Evolutionary conservation across 2,797 vertebrate species (phyloP).

Genomic region (Sebastes taczanowskii): DNA sequence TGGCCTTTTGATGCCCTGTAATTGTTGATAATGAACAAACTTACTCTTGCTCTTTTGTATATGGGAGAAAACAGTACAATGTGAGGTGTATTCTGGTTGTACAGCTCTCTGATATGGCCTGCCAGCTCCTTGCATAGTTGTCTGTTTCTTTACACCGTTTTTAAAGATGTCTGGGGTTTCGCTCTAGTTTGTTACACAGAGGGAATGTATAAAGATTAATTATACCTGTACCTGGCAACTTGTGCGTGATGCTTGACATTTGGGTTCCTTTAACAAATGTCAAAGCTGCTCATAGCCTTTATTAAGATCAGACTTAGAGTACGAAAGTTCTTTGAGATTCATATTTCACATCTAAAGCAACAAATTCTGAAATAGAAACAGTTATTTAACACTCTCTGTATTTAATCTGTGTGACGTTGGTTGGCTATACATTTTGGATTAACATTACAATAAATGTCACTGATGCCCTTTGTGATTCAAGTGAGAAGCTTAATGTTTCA

Average conservation of each 20-base stretch:
- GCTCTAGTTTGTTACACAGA: background rate
- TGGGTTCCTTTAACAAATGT: background rate
- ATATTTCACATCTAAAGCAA: background rate
- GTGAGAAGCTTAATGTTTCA: background rate
- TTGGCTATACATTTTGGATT: background rate
- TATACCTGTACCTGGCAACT: background rate
- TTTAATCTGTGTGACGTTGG: background rate
- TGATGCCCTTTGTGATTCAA: background rate
- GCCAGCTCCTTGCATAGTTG: background rate
- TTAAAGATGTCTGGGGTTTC: background rate
- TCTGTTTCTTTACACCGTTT: background rate
- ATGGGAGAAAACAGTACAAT: background rate
- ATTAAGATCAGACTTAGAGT: background rate
- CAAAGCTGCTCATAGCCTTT: background rate
- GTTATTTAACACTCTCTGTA: background rate
- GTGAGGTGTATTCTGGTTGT: background rate
- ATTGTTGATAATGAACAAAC: background rate
- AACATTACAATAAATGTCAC: background rate
- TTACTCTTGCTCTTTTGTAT: background rate
- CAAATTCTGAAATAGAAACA: background rate
- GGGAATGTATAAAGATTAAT: background rate
- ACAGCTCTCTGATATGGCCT: background rate
- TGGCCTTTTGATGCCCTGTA: background rate
- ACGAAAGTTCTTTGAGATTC: background rate
- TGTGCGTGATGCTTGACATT: background rate